Base-by-base conservation (phyloP, 1,140 invertebrate genomes). In the Pomacea maculata region DNA sequence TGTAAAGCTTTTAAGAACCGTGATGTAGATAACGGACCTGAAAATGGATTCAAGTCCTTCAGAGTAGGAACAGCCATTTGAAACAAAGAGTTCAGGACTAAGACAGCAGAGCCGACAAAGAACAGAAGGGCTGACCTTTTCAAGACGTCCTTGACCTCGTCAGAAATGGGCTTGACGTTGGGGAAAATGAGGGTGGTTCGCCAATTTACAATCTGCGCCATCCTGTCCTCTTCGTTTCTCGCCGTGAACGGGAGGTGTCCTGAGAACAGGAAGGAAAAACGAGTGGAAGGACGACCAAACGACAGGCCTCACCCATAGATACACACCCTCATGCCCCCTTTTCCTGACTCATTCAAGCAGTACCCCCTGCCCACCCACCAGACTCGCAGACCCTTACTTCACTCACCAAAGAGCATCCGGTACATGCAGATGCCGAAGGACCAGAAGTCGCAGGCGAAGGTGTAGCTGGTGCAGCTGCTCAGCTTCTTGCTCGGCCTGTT, bases 371-470 rank as follows among this genome's bases (percentile, higher is more conserved):
- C 29, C 15, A 61, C 1, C 57, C 3, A 14, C 11, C 57, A 57
- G 55, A 25, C 57, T 17, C 57, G 57, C 8, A 6, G 57, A 70
- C 71, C 17, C n/a, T 5, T 4, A 45, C 2, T 21, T 14, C 1
- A 75, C 73, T 57, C 55, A 75, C 73, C 73, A 29, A 70, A 78
- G 11, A 78, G 21, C 15, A 78, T 10, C n/a, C 17, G 57, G 77
- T 78, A 78, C 45, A 78, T 54, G 67, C 77, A 78, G 77, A 78
- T 65, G 21, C 77, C 77, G 19, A 78, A 78, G 5, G 77, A 78
- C 77, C 77, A 78, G 77, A 78, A 70, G 67, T 78, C 77, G 1
- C 29, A 34, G 34, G 77, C 67, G 19, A 78, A 78, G 34, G 29
- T 70, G 77, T 78, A 78, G 61, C 34, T 29, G 63, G 63, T 34